phyloP scores from a whole-genome alignment of 2,797 vertebrate genomes.

The Tokudaia tokunoshimensis region DNA sequence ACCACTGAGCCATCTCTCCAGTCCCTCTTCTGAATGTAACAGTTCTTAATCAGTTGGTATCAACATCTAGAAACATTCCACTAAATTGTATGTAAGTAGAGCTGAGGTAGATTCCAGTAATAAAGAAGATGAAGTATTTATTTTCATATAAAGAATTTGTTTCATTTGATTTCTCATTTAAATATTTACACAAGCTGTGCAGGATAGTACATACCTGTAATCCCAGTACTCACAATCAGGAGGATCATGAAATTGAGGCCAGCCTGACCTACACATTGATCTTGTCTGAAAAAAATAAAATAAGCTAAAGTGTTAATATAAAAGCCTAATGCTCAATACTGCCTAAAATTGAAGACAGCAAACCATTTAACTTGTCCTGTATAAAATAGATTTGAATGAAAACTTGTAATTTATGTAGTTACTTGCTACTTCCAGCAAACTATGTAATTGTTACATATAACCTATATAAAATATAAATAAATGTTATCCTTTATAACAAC shows the following conservation, averaged over 20 bases:
- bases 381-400: conserved; percentile 9
- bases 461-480: conserved; percentile 27
- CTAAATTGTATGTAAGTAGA: conserved; percentile 1
- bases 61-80: conserved; percentile 28
- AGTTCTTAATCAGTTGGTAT: neutral
- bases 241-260: neutral
- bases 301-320: neutral
- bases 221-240: neutral
- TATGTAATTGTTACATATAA: conserved; percentile 31
- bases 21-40: conserved; percentile 33
- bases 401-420: conserved; percentile 30
- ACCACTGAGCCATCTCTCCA: too few species aligned
- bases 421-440: neutral
- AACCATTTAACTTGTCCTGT: conserved; percentile 22
- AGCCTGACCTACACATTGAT: neutral
- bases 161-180: conserved; percentile 21
- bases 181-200: neutral
- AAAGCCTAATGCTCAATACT: neutral
- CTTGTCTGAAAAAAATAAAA: neutral
- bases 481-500: neutral
- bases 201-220: neutral
- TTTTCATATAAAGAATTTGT: conserved; percentile 20
- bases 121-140: conserved; percentile 46
- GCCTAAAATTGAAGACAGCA: conserved; percentile 30
- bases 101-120: neutral